phyloP scores from a whole-genome alignment of 2,888 invertebrate species.

The Aspidiotus destructor region DNA sequence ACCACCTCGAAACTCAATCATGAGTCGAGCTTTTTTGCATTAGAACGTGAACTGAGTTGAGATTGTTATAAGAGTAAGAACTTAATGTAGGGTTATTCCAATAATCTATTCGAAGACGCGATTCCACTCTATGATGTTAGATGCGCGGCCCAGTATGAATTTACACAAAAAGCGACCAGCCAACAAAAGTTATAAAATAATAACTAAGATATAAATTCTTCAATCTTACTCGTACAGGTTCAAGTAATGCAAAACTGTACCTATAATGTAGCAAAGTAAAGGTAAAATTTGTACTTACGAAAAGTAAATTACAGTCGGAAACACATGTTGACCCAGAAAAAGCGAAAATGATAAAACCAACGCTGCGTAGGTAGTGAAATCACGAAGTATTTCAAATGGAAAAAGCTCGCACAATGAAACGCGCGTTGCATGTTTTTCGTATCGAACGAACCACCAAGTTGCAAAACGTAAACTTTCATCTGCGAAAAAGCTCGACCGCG shows the following conservation, averaged over 20 bases:
- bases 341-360: slow-evolving; percentile 17
- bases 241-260: too few species aligned
- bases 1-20: too few species aligned
- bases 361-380: slow-evolving; percentile 13
- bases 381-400: neutral
- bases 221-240: too few species aligned
- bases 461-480: slow-evolving; percentile 21
- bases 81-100: too few species aligned
- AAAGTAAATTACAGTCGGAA: slow-evolving; percentile 23
- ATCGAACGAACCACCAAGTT: slow-evolving; percentile 22
- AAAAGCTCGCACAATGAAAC: neutral
- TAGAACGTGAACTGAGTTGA: too few species aligned
- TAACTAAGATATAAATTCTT: too few species aligned
- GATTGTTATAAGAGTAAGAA: too few species aligned
- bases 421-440: slow-evolving; percentile 20
- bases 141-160: neutral
- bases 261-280: too few species aligned
- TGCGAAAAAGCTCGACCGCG: slow-evolving; percentile 18
- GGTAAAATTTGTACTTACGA: slow-evolving; percentile 9
- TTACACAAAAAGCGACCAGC: too few species aligned
- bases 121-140: neutral
- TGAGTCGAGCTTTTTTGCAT: too few species aligned
- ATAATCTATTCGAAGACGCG: neutral
- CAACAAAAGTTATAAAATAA: too few species aligned
- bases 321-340: slow-evolving; percentile 24